Evolutionary conservation across 2,888 invertebrate genomes (phyloP).

Genomic region (Operophtera brumata): DNA sequence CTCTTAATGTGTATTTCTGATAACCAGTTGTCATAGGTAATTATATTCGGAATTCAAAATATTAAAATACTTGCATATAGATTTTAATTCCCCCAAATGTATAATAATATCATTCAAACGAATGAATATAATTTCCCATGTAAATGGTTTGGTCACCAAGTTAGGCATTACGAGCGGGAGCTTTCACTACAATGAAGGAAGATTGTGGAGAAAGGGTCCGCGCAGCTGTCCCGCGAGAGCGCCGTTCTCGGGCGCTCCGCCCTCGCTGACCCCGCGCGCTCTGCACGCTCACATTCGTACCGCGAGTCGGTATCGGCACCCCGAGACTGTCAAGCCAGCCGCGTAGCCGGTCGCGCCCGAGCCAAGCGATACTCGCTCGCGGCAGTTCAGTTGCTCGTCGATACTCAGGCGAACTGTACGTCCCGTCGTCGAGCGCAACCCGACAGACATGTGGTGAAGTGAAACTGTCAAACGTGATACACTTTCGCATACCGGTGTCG

Average conservation of each 20-base stretch:
- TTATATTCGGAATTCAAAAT: neutral
- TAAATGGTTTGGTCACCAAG: conserved; percentile 31
- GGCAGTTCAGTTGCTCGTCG: conserved; percentile 76
- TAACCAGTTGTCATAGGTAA: neutral
- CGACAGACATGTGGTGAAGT: conserved; percentile 78
- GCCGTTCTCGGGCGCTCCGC: conserved; percentile 64
- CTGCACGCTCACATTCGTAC: conserved; percentile 49
- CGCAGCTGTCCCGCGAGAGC: conserved; percentile 77
- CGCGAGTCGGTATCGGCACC: conserved; percentile 37
- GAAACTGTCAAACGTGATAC: conserved; percentile 79
- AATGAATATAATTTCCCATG: conserved; percentile 14
- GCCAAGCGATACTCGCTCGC: conserved; percentile 30
- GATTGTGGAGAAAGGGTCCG: conserved; percentile 70
- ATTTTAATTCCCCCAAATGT: neutral
- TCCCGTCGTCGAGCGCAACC: conserved; percentile 57
- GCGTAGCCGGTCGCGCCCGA: neutral
- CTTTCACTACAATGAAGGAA: conserved; percentile 68
- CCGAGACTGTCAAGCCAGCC: conserved; percentile 18
- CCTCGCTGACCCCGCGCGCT: conserved; percentile 66
- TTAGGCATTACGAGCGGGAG: conserved; percentile 44
- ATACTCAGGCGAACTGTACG: conserved; percentile 63
- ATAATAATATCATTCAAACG: conserved; percentile 2
- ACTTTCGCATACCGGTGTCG: conserved; percentile 66
- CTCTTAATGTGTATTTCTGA: neutral
- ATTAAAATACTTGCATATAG: no score